phyloP scores from a whole-genome alignment of 1,140 invertebrate genomes.

The Diabrotica virgifera region DNA sequence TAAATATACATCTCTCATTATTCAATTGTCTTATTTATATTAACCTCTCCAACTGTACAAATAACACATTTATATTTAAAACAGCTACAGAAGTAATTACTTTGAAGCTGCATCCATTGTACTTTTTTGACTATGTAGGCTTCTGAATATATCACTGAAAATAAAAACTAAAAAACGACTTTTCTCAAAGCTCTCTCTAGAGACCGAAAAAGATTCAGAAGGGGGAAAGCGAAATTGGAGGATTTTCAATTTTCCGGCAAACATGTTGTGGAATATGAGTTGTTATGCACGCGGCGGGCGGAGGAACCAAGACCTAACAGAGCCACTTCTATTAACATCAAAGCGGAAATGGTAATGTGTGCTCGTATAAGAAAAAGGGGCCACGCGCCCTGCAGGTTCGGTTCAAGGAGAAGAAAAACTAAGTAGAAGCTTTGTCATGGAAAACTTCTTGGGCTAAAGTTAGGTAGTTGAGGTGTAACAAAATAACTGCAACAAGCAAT shows the following conservation, averaged over 20 bases:
- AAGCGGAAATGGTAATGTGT: slow-evolving; percentile 19
- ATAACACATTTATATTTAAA: no score
- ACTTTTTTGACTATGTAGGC: background rate
- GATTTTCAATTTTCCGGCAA: slow-evolving; percentile 17
- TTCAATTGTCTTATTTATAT: no score
- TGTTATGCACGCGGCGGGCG: slow-evolving; percentile 11
- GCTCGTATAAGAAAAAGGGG: slow-evolving; percentile 15
- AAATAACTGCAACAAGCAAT: no score
- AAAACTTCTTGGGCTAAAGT: no score
- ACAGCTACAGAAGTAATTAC: no score
- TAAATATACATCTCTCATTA: no score
- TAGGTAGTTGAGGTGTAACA: no score
- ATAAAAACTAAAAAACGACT: slow-evolving; percentile 3
- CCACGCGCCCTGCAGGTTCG: background rate
- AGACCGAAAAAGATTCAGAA: background rate
- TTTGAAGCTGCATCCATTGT: no score
- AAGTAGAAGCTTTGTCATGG: background rate
- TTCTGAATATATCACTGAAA: background rate
- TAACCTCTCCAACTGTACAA: no score
- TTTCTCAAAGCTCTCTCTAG: background rate
- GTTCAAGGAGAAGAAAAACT: background rate
- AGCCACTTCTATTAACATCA: slow-evolving; percentile 20
- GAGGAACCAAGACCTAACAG: slow-evolving; percentile 5
- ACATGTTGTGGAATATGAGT: slow-evolving; percentile 21
- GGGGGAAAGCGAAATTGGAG: slow-evolving; percentile 7